Evolutionary conservation across 2,888 invertebrate species (phyloP).

Genomic region (Tetragnatha montana): DNA sequence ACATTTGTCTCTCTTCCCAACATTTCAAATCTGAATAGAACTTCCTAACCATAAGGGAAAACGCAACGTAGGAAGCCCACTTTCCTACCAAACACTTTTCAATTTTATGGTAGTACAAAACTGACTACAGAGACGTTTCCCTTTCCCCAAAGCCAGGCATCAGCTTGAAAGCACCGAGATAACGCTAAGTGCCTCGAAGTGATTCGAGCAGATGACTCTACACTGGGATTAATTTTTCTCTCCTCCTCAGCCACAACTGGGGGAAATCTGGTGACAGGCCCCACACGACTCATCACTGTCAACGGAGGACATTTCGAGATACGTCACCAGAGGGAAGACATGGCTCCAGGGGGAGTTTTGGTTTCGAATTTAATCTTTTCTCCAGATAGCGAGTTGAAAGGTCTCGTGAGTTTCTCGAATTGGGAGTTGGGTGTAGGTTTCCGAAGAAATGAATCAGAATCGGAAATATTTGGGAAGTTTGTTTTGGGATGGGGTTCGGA

Average conservation of each 20-base stretch:
- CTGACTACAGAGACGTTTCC: too few species aligned
- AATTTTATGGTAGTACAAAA: too few species aligned
- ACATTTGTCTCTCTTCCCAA: too few species aligned
- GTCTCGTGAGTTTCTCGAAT: too few species aligned
- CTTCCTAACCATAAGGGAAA: too few species aligned
- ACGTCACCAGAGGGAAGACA: background rate
- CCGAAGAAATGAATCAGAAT: too few species aligned
- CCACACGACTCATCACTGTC: conserved; percentile 31
- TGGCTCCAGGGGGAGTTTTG: background rate
- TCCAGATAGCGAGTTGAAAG: background rate
- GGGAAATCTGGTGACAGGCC: conserved; percentile 37
- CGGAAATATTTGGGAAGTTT: too few species aligned
- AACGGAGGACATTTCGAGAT: background rate
- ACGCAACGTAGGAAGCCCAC: too few species aligned
- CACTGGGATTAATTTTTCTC: background rate
- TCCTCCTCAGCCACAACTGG: background rate
- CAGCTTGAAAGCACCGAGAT: background rate
- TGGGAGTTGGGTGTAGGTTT: too few species aligned
- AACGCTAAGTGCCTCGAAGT: background rate
- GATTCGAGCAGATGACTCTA: background rate
- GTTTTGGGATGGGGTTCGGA: too few species aligned
- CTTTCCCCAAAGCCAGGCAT: background rate
- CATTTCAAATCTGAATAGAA: too few species aligned
- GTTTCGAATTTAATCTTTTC: background rate
- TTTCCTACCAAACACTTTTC: too few species aligned